Base-by-base conservation (phyloP, 2,888 invertebrate species). In the Malachius bipustulatus region DNA sequence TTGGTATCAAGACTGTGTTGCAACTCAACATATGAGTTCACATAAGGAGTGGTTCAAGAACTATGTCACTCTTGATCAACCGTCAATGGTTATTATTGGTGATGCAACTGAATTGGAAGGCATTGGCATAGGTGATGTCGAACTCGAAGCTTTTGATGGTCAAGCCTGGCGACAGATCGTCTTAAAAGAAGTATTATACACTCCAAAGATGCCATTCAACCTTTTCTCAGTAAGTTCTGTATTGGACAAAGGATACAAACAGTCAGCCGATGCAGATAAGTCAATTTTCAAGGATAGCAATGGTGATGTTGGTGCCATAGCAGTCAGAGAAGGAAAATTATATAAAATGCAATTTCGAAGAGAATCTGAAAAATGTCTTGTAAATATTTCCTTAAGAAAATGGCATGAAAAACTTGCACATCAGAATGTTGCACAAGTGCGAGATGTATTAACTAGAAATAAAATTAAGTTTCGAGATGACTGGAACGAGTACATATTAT, bases 321-420 rank as follows among this genome's bases (percentile, higher is more conserved):
- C 32, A 43, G 24, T 41, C 28, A 14, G 46, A 35, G 32, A 14
- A 26, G 34, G 32, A 34, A 38, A 26, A 29, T 35, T 34, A 27
- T 38, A 32, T 19, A 31, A 16, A 8, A 29, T 51, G 16, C 2
- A 12, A 2, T 6, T 26, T 14, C 26, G 13, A 3, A 34, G n/a
- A 26, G 26, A 34, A n/a, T 14, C 27, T 27, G 31, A 14, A 41
- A 40, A 31, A 4, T 47, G 12, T 3, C 41, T n/a, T 41, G 19
- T 4, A 30, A 37, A n/a, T n/a, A n/a, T n/a, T 0, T 50, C 50
- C 4, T 40, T 48, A 1, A 49, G 39, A 40, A 14, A 10, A 3
- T 51, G 47, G 50, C 50, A 51, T 30, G 50, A 51, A 39, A 41
- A 36, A 30, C 26, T 53, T 4, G 49, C 49, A 8, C 47, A 52